Evolutionary conservation across 1,140 invertebrate species (phyloP), one percentile per base, ranked within the genome.

Genomic region (Drosophila bocki): DNA sequence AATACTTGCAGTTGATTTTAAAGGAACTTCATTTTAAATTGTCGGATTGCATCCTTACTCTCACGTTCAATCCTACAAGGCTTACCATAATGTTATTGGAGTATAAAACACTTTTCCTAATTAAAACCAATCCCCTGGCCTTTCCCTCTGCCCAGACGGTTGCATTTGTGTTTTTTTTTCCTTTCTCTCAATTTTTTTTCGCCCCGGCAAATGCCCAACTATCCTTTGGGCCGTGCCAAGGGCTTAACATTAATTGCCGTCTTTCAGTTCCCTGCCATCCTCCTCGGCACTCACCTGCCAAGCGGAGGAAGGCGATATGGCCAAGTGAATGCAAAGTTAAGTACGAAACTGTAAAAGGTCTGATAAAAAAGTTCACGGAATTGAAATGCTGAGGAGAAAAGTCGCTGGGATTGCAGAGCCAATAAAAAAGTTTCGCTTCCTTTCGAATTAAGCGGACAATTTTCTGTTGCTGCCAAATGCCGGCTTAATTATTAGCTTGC

Each of bases 211-310:
- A 84, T 83, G 80, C 61, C 68, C 61, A 77, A 72, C 61, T 71
- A 82, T 78, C 80, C 80, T 83, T 78, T 82, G 59, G 60, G 62
- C 78, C 65, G 60, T 82, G 80, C 80, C 80, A 83, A 56, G 68
- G 74, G 82, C 77, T 81, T 81, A 78, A 63, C 82, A 85, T 85
- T 85, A 85, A 85, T 85, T 81, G 82, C 82, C 82, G 75, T 78
- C 60, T 85, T 81, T 65, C 82, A 85, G 62, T 81, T 80, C 48
- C 68, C 51, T 65, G 44, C 56, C 80, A 60, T 61, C 63, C 69
- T 50, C 37, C 53, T 39, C 35, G 47, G 45, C 71, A 41, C 68
- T 80, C 48, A 80, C 77, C 81, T 83, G 61, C 48, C 42, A 41
- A 26, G 44, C 17, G 44, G 35, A 50, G 48, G 37, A 60, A 47